Conservation (phyloP, 2,888 invertebrate genomes). For the Deroplatys truncata region DNA sequence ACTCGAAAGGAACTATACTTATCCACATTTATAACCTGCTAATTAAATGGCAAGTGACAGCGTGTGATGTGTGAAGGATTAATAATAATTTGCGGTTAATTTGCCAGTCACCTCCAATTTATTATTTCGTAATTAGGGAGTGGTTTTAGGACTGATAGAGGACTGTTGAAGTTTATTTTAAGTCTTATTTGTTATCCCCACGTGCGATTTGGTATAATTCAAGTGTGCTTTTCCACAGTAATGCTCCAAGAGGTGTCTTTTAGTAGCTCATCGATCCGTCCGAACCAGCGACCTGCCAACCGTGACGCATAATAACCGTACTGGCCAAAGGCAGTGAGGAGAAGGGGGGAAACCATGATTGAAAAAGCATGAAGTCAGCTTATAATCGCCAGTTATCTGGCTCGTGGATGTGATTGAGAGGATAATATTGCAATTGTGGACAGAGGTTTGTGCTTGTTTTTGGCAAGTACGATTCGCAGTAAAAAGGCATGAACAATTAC, state of each 20-base stretch:
- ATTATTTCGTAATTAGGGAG: too few species aligned
- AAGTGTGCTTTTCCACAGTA: too few species aligned
- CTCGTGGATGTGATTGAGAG: neutral
- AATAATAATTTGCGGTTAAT: too few species aligned
- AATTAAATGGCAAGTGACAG: too few species aligned
- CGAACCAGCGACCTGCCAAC: constrained; percentile 18
- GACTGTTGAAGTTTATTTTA: too few species aligned
- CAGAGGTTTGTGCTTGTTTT: neutral
- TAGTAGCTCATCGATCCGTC: constrained; percentile 17
- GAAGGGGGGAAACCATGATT: neutral
- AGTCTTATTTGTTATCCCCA: too few species aligned
- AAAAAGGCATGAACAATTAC: neutral
- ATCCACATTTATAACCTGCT: too few species aligned
- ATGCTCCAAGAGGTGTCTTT: constrained; percentile 2
- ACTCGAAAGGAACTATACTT: neutral
- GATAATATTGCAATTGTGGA: neutral
- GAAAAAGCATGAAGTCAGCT: constrained; percentile 13
- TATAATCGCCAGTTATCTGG: constrained; percentile 5
- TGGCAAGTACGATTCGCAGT: neutral
- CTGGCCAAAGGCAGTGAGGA: neutral
- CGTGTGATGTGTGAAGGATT: too few species aligned
- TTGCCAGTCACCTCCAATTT: too few species aligned
- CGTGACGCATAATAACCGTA: constrained; percentile 17
- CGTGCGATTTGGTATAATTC: too few species aligned
- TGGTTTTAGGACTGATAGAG: too few species aligned